These are phyloP conservation scores for Chrysemys picta DNA, from an alignment of 2,113 vertebrate genomes.

Conservation along the genomic window DNA sequence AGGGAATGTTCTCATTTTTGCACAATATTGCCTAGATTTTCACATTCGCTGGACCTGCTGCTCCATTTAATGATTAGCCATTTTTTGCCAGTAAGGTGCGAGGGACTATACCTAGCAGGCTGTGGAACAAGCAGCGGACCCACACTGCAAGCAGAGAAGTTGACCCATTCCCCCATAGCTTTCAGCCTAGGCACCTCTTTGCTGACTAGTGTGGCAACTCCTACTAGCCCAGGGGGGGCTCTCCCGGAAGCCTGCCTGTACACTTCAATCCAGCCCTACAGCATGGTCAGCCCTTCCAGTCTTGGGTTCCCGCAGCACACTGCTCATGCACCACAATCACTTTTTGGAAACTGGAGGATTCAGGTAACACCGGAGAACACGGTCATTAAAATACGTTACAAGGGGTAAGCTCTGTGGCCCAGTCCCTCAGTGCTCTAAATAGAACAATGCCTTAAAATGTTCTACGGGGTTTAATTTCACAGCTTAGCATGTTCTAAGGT, in stretches of 20 bases:
- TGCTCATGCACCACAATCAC: neutral
- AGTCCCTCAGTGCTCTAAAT: fast-evolving
- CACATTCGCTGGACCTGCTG: neutral
- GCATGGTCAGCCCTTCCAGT: neutral
- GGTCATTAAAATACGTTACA: neutral
- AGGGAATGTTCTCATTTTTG: neutral
- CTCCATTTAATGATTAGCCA: neutral
- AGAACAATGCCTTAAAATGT: fast-evolving
- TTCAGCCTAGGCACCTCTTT: neutral
- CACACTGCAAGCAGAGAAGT: fast-evolving
- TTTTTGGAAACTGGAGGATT: neutral
- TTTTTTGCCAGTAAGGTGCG: neutral
- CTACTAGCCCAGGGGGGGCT: neutral
- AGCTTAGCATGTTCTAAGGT: fast-evolving
- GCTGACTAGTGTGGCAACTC: neutral
- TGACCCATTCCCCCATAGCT: neutral
- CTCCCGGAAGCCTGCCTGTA: fast-evolving
- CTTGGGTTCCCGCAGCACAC: neutral
- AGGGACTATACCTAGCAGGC: fast-evolving
- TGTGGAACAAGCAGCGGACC: neutral
- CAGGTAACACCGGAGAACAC: neutral
- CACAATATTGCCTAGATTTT: neutral
- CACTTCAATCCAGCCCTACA: neutral
- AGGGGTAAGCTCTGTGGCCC: neutral
- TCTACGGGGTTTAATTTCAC: neutral